phyloP scores from a whole-genome alignment of 2,888 invertebrate genomes.

The Lasioglossum leucozonium region DNA sequence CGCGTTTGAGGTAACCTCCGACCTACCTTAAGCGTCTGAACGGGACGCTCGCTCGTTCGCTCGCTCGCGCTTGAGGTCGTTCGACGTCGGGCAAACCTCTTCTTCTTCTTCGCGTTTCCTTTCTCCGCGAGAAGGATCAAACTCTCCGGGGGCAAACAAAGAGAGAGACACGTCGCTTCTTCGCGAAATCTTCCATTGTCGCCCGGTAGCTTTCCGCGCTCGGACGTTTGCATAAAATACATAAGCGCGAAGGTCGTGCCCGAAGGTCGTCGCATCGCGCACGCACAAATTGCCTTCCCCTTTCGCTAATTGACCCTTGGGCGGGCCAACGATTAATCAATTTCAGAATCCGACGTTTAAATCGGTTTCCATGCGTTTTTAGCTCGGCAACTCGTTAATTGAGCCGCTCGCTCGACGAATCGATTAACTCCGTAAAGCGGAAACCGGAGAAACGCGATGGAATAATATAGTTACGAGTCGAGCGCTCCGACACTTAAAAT shows the following conservation, averaged over 20 bases:
- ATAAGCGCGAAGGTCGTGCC: neutral
- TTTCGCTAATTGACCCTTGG: neutral
- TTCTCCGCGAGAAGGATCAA: neutral
- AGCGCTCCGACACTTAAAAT: too few species aligned
- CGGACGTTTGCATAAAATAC: neutral
- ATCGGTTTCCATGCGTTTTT: neutral
- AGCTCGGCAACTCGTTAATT: neutral
- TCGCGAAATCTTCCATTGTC: conserved; percentile 4
- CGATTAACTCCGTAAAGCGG: too few species aligned
- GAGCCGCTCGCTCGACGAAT: too few species aligned
- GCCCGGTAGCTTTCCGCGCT: conserved; percentile 6
- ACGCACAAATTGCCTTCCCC: neutral
- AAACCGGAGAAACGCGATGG: too few species aligned
- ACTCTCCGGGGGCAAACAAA: neutral
- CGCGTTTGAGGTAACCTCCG: conserved; percentile 55
- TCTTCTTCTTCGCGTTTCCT: neutral
- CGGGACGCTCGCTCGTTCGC: neutral
- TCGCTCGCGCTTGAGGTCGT: neutral
- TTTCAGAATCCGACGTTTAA: neutral
- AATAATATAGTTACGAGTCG: too few species aligned
- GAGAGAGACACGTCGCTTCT: neutral
- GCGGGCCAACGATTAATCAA: neutral
- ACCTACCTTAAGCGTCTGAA: conserved; percentile 56
- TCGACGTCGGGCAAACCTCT: neutral
- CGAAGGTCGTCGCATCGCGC: neutral